Evolutionary conservation across 1,140 invertebrate genomes (phyloP).

Genomic region (Neodiprion virginianus): DNA sequence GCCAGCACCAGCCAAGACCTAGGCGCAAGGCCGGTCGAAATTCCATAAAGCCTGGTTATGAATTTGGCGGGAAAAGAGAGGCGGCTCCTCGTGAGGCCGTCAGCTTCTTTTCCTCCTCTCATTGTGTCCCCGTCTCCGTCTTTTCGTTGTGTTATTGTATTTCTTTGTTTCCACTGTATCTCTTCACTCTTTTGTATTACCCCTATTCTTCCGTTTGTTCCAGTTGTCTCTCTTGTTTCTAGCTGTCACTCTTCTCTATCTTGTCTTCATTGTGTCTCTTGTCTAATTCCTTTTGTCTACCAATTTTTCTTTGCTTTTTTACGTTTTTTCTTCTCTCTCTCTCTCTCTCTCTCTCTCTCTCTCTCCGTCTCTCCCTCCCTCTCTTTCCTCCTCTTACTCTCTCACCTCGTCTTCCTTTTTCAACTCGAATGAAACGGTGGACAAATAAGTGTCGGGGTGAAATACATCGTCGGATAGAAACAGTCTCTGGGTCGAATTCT

Average conservation of each 20-base stretch:
- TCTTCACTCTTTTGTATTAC: background rate
- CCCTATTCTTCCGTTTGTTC: background rate
- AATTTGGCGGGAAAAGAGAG: conserved; percentile 2
- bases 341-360: too few species aligned
- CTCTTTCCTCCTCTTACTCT: background rate
- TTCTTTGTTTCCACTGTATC: background rate
- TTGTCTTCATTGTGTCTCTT: conserved; percentile 7
- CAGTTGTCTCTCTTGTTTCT: conserved; percentile 5
- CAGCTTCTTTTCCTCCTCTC: too few species aligned
- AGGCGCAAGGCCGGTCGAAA: background rate
- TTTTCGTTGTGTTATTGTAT: background rate
- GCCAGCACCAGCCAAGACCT: too few species aligned
- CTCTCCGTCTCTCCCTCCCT: background rate
- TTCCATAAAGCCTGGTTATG: background rate
- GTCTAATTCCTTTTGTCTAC: background rate
- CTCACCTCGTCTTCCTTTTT: background rate
- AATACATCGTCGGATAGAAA: background rate
- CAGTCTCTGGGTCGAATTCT: background rate
- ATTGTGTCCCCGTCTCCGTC: too few species aligned
- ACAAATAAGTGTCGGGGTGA: background rate
- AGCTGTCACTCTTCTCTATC: conserved; percentile 7
- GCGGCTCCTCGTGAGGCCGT: too few species aligned
- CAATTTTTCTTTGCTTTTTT: too few species aligned
- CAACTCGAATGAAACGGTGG: background rate
- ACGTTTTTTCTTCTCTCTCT: too few species aligned